Evolutionary conservation across 2,888 invertebrate genomes (phyloP), one percentile per base, ranked within the genome.

Genomic region (Cyaniris semiargus): DNA sequence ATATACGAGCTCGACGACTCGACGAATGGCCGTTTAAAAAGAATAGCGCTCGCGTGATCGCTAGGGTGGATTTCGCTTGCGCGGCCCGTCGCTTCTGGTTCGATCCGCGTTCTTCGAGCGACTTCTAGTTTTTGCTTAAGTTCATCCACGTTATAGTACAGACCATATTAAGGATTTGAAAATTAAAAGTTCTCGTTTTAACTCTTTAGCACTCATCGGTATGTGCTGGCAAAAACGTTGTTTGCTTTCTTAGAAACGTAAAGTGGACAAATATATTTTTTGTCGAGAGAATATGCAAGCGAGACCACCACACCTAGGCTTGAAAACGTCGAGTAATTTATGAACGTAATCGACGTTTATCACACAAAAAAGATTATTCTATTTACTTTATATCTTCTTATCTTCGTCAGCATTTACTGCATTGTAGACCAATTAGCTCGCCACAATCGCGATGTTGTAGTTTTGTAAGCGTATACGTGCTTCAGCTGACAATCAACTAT

Each of bases 31-130:
- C 79, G 84, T 82, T 82, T 82, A 85, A 84, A 86, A 88, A 85
- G 85, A 83, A 83, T 87, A 86, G 86, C 85, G 85, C 84, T 82
- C 84, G 82, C 83, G 81, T 80, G 84, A 79, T 81, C 82, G 84
- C 87, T 89, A 84, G 85, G 85, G 84, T 86, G 83, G 88, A 81
- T 88, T 87, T 92, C 81, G 89, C 85, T 87, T 88, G 89, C 78
- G 81, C 81, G 79, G 75, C 78, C 79, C 82, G 84, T 81, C 85
- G 84, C 83, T 82, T 81, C 86, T 87, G 85, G 86, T 86, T 84
- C 88, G 87, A 91, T 93, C 93, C 93, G 93, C 93, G 93, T 93
- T 93, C 92, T 90, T 90, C 85, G 85, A 85, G 84, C 87, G 86
- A 89, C 89, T 90, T 89, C 92, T 86, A 91, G 88, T 93, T 93